These are phyloP conservation scores for Mus pahari DNA, from an alignment of 2,113 vertebrate genomes.

Conservation along the genomic window DNA sequence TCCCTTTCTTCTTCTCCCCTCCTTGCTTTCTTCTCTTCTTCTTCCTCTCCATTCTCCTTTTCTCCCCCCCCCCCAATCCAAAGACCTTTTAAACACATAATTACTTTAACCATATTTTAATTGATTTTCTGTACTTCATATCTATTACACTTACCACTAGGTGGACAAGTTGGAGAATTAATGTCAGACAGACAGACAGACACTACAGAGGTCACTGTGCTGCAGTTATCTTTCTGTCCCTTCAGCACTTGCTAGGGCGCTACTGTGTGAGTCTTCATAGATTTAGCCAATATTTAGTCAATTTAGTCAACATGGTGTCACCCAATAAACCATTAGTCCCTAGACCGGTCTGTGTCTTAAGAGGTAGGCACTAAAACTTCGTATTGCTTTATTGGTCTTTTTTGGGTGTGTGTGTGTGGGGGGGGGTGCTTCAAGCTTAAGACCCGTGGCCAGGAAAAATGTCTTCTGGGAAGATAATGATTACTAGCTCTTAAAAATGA, in stretches of 20 bases:
- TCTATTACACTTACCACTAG: neutral
- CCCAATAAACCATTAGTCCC: conserved; percentile 77
- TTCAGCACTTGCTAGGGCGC: conserved; percentile 50
- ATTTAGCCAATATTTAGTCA: conserved; percentile 21
- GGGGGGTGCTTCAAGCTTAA: conserved; percentile 72
- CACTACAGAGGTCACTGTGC: neutral
- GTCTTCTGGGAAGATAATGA: conserved; percentile 82
- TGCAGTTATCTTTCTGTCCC: neutral
- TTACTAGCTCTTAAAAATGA: conserved; percentile 78
- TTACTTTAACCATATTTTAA: neutral
- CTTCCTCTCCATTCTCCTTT: neutral
- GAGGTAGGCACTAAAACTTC: conserved; percentile 79
- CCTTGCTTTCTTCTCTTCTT: neutral
- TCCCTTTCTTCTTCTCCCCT: neutral
- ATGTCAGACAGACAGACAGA: neutral
- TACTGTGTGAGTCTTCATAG: conserved; percentile 72
- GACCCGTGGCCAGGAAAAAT: conserved; percentile 77
- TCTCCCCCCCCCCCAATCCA: neutral
- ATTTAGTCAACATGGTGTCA: conserved; percentile 12
- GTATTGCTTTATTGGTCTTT: conserved; percentile 74
- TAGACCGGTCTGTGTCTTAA: conserved; percentile 66
- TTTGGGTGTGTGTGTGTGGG: no score
- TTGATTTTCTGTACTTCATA: neutral
- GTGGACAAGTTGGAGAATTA: neutral
- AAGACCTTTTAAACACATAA: neutral